Percentiles rank a stretch among this genome's conserved stretches.
phyloP scores from a whole-genome alignment of 2,113 vertebrate species.

The Beaufortia kweichowensis region DNA sequence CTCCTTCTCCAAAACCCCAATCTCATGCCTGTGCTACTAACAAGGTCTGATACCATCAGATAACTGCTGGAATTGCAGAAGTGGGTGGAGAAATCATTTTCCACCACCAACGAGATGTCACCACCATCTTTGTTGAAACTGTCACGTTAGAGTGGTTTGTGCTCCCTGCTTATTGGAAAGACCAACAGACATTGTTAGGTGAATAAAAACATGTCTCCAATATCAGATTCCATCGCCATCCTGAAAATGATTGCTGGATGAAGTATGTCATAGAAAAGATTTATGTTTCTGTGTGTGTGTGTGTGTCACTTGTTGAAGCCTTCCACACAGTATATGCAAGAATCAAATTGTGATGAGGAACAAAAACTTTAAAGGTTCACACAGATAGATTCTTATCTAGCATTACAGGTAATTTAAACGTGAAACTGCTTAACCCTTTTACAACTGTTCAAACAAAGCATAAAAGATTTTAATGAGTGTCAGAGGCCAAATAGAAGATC shows the following conservation, averaged over 20 bases:
- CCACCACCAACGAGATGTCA: conserved; percentile 53
- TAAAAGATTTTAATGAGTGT: conserved; percentile 61
- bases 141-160: conserved; percentile 61
- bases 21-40: conserved; percentile 56
- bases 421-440: conserved; percentile 40
- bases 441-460: conserved; percentile 50
- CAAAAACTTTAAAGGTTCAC: conserved; percentile 35
- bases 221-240: conserved; percentile 56
- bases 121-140: conserved; percentile 54
- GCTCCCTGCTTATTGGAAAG: conserved; percentile 55
- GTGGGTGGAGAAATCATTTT: conserved; percentile 59
- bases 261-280: conserved; percentile 46
- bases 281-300: conserved; percentile 16
- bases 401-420: conserved; percentile 41
- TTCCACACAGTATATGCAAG: neutral
- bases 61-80: conserved; percentile 55
- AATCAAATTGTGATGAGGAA: conserved; percentile 28
- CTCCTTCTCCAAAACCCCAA: conserved; percentile 29
- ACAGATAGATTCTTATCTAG: conserved; percentile 46
- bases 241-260: conserved; percentile 54
- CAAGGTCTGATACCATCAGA: conserved; percentile 58
- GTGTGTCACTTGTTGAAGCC: conserved; percentile 4
- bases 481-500: conserved; percentile 53
- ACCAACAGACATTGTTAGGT: conserved; percentile 56
- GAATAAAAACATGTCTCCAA: conserved; percentile 51